Conservation (phyloP, 2,797 vertebrate genomes). For the Steatocranus sp. region DNA sequence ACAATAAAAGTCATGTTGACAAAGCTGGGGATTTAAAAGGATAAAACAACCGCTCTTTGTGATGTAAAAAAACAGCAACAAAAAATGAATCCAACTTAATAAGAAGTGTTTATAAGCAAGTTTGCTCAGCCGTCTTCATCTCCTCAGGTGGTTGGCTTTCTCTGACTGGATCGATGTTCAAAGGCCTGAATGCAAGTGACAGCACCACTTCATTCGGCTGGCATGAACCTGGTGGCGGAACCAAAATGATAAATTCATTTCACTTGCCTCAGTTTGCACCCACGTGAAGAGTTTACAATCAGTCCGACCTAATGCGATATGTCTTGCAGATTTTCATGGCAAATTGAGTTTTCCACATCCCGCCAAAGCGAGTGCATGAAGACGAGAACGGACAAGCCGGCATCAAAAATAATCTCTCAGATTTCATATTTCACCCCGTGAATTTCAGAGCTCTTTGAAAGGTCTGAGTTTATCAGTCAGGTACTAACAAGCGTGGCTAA, state of each 20-base stretch:
- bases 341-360: slow-evolving; percentile 27
- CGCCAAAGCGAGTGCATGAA: background rate
- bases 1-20: slow-evolving; percentile 21
- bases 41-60: background rate
- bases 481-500: slow-evolving; percentile 41
- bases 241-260: slow-evolving; percentile 9
- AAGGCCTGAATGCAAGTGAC: slow-evolving; percentile 7
- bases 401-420: background rate
- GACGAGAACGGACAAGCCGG: background rate
- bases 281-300: slow-evolving; percentile 15
- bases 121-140: background rate
- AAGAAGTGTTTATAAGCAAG: background rate
- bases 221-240: background rate
- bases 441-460: background rate
- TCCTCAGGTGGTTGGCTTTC: background rate
- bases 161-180: background rate
- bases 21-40: background rate
- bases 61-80: background rate
- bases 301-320: background rate
- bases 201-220: background rate
- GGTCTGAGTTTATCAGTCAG: slow-evolving; percentile 27
- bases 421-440: slow-evolving; percentile 6
- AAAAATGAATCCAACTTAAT: background rate
- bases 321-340: slow-evolving; percentile 4
- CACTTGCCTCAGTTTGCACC: slow-evolving; percentile 8